A percentile compares a stretch with the other conserved stretches of the same genome.
Evolutionary conservation across 2,888 invertebrate genomes (phyloP).

Genomic region (Gonocerus acuteangulatus): DNA sequence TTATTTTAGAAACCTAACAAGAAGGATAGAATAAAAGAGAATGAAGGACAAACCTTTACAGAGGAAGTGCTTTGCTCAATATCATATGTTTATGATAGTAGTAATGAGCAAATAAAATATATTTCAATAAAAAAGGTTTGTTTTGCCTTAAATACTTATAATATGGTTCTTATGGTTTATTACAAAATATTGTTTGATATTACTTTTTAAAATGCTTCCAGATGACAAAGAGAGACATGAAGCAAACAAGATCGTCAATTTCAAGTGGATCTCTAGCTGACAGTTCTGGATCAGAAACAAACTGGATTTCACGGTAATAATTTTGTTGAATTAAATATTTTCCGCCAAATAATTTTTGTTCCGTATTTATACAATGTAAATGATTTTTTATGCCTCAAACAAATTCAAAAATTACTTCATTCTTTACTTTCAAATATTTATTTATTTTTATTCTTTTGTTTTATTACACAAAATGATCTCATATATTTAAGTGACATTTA

Average conservation of each 20-base stretch:
- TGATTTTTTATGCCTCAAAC: no score
- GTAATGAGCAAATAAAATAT: background rate
- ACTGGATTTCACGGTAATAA: background rate
- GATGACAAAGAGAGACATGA: background rate
- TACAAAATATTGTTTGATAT: background rate
- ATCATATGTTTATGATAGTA: background rate
- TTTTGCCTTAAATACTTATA: background rate
- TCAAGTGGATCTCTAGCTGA: constrained; percentile 21
- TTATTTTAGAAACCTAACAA: background rate
- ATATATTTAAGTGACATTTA: no score
- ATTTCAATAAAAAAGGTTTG: background rate
- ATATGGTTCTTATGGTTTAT: background rate
- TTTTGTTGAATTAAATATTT: background rate
- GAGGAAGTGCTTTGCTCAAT: background rate
- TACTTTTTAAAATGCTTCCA: background rate
- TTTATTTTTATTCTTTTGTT: no score
- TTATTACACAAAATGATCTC: no score
- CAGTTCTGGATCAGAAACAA: constrained; percentile 12
- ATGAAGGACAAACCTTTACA: background rate
- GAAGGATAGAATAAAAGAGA: background rate
- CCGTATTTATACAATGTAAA: no score
- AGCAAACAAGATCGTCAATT: background rate
- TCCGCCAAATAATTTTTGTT: background rate
- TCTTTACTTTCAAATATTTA: no score
- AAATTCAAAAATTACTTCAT: background rate